Evolutionary conservation across 2,797 vertebrate genomes (phyloP).

Genomic region (Pangasius sanitwongsei): DNA sequence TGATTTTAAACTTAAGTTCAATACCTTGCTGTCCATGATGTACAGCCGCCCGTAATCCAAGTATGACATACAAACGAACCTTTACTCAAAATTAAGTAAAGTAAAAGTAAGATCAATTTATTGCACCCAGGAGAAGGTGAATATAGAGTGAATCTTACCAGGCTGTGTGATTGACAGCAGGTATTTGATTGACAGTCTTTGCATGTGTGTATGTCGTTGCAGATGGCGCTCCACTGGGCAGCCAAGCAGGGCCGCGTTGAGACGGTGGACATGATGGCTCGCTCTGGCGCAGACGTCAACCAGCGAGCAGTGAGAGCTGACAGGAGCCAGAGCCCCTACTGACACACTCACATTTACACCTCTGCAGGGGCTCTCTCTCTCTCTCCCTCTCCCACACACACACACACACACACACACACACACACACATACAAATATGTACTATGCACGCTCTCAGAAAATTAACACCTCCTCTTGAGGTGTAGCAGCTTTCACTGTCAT

Average conservation of each 20-base stretch:
- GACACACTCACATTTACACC: conserved; percentile 69
- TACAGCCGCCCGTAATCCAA: neutral
- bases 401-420: conserved; percentile 21
- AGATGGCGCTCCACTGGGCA: conserved; percentile 79
- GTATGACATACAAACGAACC: neutral
- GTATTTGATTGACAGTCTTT: conserved; percentile 48
- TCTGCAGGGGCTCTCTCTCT: conserved; percentile 49
- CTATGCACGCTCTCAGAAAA: conserved; percentile 32
- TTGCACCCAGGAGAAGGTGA: conserved; percentile 34
- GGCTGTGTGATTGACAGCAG: conserved; percentile 67
- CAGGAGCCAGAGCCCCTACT: conserved; percentile 69
- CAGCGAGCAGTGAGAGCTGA: conserved; percentile 78
- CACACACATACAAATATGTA: conserved; percentile 31
- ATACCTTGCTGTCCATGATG: neutral
- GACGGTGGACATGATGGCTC: conserved; percentile 76
- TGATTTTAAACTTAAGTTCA: neutral
- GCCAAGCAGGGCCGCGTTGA: conserved; percentile 77
- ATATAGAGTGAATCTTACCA: neutral
- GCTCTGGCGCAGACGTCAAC: conserved; percentile 77
- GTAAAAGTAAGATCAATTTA: neutral
- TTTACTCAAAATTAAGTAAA: neutral
- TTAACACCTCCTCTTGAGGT: conserved; percentile 38
- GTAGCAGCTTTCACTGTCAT: conserved; percentile 25
- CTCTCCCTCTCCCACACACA: conserved; percentile 20
- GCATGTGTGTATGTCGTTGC: conserved; percentile 63